These are phyloP conservation scores for Vireo griseus DNA, from an alignment of 2,797 vertebrate genomes.

Conservation along the genomic window DNA sequence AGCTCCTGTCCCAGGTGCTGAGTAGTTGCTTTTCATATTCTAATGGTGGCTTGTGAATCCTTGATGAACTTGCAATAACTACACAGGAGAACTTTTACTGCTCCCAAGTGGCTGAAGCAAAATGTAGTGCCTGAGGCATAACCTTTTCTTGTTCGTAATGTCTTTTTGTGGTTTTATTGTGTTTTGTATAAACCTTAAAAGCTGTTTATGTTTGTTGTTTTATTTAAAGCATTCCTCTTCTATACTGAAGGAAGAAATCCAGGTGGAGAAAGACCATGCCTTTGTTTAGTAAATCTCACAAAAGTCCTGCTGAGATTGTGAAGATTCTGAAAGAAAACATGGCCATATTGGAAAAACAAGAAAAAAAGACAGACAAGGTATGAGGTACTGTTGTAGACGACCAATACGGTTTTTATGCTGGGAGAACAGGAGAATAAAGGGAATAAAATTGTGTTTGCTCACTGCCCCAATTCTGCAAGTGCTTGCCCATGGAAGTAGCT, in stretches of 20 bases:
- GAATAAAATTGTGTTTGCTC: background rate
- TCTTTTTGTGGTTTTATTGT: background rate
- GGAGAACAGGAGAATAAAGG: background rate
- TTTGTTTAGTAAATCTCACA: constrained; percentile 96
- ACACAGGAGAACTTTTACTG: background rate
- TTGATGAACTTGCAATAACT: background rate
- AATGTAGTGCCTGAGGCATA: background rate
- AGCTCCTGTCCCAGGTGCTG: background rate
- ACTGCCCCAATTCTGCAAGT: background rate
- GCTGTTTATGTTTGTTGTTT: constrained; percentile 12
- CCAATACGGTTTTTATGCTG: background rate
- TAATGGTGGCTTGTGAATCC: background rate
- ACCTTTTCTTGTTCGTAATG: background rate
- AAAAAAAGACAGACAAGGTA: constrained; percentile 97
- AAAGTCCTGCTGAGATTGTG: constrained; percentile 93
- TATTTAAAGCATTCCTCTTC: constrained; percentile 48
- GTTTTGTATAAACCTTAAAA: background rate
- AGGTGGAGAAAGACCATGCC: constrained; percentile 83
- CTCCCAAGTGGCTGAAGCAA: background rate
- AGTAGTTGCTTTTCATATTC: background rate
- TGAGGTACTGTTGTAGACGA: constrained; percentile 20
- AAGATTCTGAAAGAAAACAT: constrained; percentile 92
- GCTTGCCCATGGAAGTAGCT: background rate
- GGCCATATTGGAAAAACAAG: constrained; percentile 91
- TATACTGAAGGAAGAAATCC: constrained; percentile 58